A percentile compares a stretch with the other conserved stretches of the same genome.
Evolutionary conservation across 2,113 vertebrate species (phyloP).

Genomic region (Phodopus roborovskii): DNA sequence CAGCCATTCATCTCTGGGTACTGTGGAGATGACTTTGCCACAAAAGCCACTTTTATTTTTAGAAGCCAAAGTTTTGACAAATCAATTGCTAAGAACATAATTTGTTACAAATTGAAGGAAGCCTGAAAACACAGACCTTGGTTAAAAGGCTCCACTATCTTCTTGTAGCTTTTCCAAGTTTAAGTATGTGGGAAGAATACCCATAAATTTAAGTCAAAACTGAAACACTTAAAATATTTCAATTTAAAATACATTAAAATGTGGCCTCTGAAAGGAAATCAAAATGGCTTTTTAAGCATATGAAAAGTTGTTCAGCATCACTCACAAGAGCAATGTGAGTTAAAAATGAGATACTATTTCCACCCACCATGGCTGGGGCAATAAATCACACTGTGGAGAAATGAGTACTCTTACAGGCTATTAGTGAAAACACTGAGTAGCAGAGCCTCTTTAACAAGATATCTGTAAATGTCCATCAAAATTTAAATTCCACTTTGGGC

Average conservation of each 20-base stretch:
- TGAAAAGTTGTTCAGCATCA: slow-evolving; percentile 70
- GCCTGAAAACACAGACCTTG: slow-evolving; percentile 61
- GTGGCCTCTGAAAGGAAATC: slow-evolving; percentile 72
- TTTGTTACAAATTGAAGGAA: slow-evolving; percentile 67
- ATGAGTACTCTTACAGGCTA: not conserved
- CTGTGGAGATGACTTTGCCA: slow-evolving; percentile 37
- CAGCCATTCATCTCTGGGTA: slow-evolving; percentile 64
- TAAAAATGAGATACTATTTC: slow-evolving; percentile 68
- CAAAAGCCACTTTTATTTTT: slow-evolving; percentile 69
- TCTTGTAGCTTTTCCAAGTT: slow-evolving; percentile 77
- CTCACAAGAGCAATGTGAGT: slow-evolving; percentile 61
- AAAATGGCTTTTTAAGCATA: slow-evolving; percentile 73
- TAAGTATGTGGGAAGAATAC: slow-evolving; percentile 71
- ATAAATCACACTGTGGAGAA: slow-evolving; percentile 6
- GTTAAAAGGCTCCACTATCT: slow-evolving; percentile 75
- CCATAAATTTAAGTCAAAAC: slow-evolving; percentile 77
- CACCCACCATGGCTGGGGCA: not conserved
- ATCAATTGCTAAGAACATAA: slow-evolving; percentile 59
- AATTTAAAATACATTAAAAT: slow-evolving; percentile 70
- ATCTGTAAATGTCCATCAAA: slow-evolving; percentile 62
- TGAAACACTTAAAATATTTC: slow-evolving; percentile 59
- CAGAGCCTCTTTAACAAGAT: slow-evolving; percentile 20
- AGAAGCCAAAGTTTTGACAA: slow-evolving; percentile 69
- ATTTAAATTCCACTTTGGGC: slow-evolving; percentile 57
- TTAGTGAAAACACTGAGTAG: not conserved